Percentiles rank a stretch among this genome's conserved stretches.
Evolutionary conservation across 2,888 invertebrate genomes (phyloP).

Genomic region (Calliopum simillimum): DNA sequence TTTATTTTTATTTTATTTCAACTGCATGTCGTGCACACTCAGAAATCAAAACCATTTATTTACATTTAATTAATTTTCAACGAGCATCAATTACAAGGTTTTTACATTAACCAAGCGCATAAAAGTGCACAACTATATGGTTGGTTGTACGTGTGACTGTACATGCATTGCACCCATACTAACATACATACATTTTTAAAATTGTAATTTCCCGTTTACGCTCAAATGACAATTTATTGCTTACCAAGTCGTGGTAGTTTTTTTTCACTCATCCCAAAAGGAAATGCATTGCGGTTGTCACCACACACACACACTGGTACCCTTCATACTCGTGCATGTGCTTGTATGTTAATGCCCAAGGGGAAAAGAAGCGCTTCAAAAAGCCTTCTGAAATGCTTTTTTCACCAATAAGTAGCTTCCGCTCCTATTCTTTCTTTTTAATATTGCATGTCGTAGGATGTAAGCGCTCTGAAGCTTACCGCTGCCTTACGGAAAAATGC

Average conservation of each 20-base stretch:
- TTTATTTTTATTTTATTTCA: no score
- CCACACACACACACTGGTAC: no score
- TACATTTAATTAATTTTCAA: constrained; percentile 26
- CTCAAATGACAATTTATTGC: constrained; percentile 33
- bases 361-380: no score
- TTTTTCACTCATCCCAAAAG: constrained; percentile 16
- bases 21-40: neutral
- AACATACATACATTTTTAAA: constrained; percentile 34
- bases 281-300: constrained; percentile 31
- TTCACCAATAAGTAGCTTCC: no score
- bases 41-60: constrained; percentile 2
- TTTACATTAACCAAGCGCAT: neutral
- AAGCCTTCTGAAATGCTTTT: no score
- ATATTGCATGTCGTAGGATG: no score
- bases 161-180: constrained; percentile 1
- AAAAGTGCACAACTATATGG: neutral
- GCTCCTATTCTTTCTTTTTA: no score
- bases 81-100: constrained; percentile 18
- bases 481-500: no score
- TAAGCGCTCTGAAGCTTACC: no score
- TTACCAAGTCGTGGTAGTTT: neutral
- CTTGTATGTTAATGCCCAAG: no score
- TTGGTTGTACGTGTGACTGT: neutral
- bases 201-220: constrained; percentile 34
- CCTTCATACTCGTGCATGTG: neutral